These are phyloP conservation scores for Gnathonemus echidnorhynchus DNA, from an alignment of 2,113 vertebrate genomes.

Conservation along the genomic window DNA sequence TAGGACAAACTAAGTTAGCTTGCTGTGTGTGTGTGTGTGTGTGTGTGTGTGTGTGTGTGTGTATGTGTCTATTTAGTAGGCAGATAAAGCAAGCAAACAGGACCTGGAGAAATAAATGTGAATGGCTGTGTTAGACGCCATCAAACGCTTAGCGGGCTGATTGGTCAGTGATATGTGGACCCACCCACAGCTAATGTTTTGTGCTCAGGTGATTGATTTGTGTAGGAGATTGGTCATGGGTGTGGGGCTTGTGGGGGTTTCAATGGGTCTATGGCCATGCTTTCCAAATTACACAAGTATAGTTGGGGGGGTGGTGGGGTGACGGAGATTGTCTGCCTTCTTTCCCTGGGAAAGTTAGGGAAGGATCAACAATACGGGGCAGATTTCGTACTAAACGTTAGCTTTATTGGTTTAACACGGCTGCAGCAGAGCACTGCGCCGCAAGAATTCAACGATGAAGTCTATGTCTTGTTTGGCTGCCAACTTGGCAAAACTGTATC, in stretches of 20 bases:
- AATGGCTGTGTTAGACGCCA: constrained; percentile 23
- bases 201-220: constrained; percentile 50
- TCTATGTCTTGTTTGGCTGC: neutral
- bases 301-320: constrained; percentile 15
- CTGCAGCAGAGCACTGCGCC: neutral
- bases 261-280: constrained; percentile 7
- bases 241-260: constrained; percentile 20
- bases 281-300: constrained; percentile 28
- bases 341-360: constrained; percentile 39
- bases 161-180: constrained; percentile 30
- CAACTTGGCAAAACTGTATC: neutral
- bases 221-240: constrained; percentile 44
- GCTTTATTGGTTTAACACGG: constrained; percentile 15
- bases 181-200: constrained; percentile 40
- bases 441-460: neutral
- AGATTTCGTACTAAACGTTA: neutral
- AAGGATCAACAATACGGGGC: constrained; percentile 27
- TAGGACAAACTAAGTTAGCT: neutral
- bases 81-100: neutral
- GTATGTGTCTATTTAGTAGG: constrained; percentile 2
- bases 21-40: neutral
- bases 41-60: constrained; percentile 1
- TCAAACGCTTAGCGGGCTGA: neutral
- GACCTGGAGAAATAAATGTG: neutral
- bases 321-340: constrained; percentile 23